Percentiles rank a stretch among this genome's conserved stretches.
Conservation (phyloP, 2,113 vertebrate genomes). For the Cervus canadensis region DNA sequence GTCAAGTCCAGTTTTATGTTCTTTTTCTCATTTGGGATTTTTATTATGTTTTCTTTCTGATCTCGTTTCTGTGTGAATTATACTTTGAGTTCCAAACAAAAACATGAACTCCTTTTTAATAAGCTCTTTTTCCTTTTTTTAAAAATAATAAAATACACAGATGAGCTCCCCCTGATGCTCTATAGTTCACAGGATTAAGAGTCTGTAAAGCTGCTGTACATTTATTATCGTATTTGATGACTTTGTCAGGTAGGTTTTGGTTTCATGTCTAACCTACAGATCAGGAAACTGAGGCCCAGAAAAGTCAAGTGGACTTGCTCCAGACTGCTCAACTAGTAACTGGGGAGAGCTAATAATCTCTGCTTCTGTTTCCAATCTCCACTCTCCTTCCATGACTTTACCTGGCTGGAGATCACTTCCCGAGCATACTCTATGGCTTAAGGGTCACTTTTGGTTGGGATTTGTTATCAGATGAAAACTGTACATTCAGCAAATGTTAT, state of each 20-base stretch:
- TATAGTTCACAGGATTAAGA: background rate
- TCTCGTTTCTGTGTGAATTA: background rate
- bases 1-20: constrained; percentile 13
- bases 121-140: background rate
- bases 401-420: background rate
- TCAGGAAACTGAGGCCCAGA: background rate
- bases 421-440: background rate
- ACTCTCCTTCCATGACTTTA: background rate
- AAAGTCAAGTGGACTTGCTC: background rate
- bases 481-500: background rate
- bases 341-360: background rate
- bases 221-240: background rate
- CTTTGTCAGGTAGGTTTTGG: background rate
- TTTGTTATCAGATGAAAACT: background rate
- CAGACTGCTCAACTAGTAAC: background rate
- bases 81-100: constrained; percentile 7
- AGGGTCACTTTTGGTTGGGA: background rate
- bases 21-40: constrained; percentile 1
- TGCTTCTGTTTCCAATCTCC: background rate
- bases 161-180: background rate
- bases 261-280: background rate
- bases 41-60: background rate
- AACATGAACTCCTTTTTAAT: background rate
- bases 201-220: background rate
- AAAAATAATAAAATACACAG: background rate